Percentiles rank a stretch among this genome's conserved stretches.
phyloP scores from a whole-genome alignment of 2,797 vertebrate species.

The Pristis pectinata region DNA sequence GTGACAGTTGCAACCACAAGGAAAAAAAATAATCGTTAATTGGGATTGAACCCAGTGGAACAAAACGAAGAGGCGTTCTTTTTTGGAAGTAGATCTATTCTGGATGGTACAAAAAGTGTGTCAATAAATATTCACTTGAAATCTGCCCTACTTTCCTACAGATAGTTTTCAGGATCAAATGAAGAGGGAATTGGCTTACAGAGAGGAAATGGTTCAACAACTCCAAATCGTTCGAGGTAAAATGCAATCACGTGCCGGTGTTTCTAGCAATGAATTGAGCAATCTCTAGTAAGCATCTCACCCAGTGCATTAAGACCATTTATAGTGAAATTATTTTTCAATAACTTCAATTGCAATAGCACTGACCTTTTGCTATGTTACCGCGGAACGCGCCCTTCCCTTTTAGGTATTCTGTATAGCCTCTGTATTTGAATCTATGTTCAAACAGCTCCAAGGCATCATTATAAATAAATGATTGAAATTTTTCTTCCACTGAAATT shows the following conservation, averaged over 20 bases:
- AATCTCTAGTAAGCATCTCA: neutral
- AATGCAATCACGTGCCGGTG: constrained; percentile 8
- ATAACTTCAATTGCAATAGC: neutral
- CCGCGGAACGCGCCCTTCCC: neutral
- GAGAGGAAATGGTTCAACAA: constrained; percentile 98
- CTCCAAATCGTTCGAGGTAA: constrained; percentile 95
- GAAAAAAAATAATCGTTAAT: neutral
- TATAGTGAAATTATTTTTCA: constrained; percentile 27
- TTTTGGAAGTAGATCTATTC: constrained; percentile 13
- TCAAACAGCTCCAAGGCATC: constrained; percentile 52
- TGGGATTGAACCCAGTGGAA: constrained; percentile 1
- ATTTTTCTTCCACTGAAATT: constrained; percentile 48
- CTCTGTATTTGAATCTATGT: constrained; percentile 41
- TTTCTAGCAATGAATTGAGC: constrained; percentile 1
- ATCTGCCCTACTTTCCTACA: constrained; percentile 50
- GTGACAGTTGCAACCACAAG: neutral
- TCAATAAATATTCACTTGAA: constrained; percentile 36
- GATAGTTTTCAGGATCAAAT: constrained; percentile 99
- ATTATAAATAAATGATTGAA: constrained; percentile 51
- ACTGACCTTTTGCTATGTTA: neutral
- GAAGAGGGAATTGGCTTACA: constrained; percentile 95
- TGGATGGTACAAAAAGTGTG: constrained; percentile 1
- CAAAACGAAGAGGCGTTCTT: neutral
- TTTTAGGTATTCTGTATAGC: constrained; percentile 48
- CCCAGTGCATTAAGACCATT: constrained; percentile 3